Conservation (phyloP, 2,113 vertebrate species). For the Phalacrocorax pelagicus region DNA sequence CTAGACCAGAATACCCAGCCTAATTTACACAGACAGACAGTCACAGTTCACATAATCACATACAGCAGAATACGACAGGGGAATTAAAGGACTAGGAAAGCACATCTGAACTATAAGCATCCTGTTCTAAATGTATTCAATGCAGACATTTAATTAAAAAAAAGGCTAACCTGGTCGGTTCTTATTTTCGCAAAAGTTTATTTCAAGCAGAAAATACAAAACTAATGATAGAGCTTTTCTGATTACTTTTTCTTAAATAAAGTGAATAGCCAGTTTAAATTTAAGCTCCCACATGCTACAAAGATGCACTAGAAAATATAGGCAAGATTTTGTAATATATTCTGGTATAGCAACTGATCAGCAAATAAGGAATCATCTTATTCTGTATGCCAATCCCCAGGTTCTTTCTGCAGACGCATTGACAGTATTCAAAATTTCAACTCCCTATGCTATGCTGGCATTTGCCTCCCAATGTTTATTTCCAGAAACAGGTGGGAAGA, state of each 20-base stretch:
- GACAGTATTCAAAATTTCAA: not conserved
- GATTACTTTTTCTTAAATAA: not conserved
- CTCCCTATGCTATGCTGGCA: accelerated
- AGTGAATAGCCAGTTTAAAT: slow-evolving; percentile 24
- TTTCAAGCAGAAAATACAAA: not conserved
- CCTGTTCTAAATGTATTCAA: slow-evolving; percentile 56
- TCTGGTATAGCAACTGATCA: not conserved
- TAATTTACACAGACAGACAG: slow-evolving; percentile 61
- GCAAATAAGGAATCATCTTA: not conserved
- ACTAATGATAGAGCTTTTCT: not conserved
- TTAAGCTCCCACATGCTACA: not conserved
- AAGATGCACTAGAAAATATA: not conserved
- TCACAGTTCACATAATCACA: slow-evolving; percentile 65
- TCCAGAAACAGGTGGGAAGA: not conserved
- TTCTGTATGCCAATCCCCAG: not conserved
- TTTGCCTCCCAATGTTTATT: not conserved
- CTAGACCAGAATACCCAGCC: slow-evolving; percentile 39
- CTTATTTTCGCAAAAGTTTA: not conserved
- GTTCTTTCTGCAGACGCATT: not conserved
- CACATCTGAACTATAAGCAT: slow-evolving; percentile 46
- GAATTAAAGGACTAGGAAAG: slow-evolving; percentile 65
- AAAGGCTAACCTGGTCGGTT: not conserved
- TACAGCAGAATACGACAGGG: slow-evolving; percentile 52
- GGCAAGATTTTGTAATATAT: not conserved
- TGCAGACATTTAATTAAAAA: slow-evolving; percentile 33